Base-by-base conservation (phyloP, 2,797 vertebrate genomes). In the Acrocephalus scirpaceus region DNA sequence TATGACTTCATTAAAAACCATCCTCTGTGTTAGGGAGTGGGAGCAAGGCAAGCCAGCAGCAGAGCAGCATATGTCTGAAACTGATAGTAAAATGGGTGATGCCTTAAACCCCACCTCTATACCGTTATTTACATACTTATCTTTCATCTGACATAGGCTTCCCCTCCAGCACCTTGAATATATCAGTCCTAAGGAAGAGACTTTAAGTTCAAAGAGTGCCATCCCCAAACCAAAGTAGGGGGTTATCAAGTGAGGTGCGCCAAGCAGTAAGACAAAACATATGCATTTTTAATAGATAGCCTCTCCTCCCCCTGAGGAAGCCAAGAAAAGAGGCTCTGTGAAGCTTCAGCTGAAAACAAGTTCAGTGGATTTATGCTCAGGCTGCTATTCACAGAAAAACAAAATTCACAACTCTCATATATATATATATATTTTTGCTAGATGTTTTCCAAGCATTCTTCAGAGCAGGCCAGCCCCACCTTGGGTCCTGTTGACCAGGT, bases 211-310 rank as follows among this genome's bases (percentile, higher is more conserved):
- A 95, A 96, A 96, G 92, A 95, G 64, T 72, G 77, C 88, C 96
- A 92, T 87, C 88, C 70, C 86, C 91, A 82, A 96, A 92, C 94
- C 93, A 95, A 96, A 96, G 91, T 80, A 73, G 88, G 91, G 57
- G 69, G 85, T 90, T 95, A 95, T 88, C 92, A 92, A 93, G 91
- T 56, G 85, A 96, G 92, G 94, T 92, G 82, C 5, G 40, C 88
- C 88, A 60, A 80, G 94, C 88, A 71, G 69, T 84, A 96, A 97
- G 92, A 96, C 95, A 96, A 93, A 94, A 96, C 93, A 93, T 94
- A 94, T 82, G 90, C 87, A 97, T 91, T 95, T 95, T 96, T 94
- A 97, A 97, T 95, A 95, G 80, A 89, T 76, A 93, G 95, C 40
- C 90, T 92, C 92, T 91, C 89, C 74, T 94, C 44, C 83, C 88